Evolutionary conservation across 2,888 invertebrate genomes (phyloP), one percentile per base, ranked within the genome.

Genomic region (Synanthedon andrenaeformis): DNA sequence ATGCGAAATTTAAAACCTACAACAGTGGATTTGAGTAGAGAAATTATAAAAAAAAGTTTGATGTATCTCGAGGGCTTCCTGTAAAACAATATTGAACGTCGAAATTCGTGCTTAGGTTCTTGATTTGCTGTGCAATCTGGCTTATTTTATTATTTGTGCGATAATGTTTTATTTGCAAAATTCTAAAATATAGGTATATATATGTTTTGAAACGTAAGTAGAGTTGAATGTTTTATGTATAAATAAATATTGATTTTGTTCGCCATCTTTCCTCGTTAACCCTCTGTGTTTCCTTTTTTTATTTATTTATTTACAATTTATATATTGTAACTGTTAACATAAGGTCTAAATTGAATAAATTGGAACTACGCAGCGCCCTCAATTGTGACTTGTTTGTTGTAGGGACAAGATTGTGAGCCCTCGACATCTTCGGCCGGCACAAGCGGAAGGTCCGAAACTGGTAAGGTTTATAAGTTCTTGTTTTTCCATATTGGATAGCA

Each of bases 341-440:
- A 35, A 35, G 35, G 10, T 35, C 35, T 10, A 35, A 35, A 35
- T 35, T 35, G 35, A 10, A 35, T 2, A 10, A 35, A 35, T 35
- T 35, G 8, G 28, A 3, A 10, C 5, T 35, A 35, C 45, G 45
- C 10, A 14, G 13, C 13, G 45, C 45, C 14, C 13, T 45, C 3
- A 45, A 3, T 13, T 45, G 11, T 11, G 4, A 49, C 19, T 49
- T 19, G 49, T 51, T 56, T 57, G 56, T 79, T 77, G 57, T 67
- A 82, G 81, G 72, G 70, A 28, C 78, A 79, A 42, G 80, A 81
- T 28, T 62, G 56, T 49, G 77, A 81, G 52, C 76, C 69, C 2
- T 60, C 72, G 5, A 71, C 76, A 1, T 70, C 77, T 11, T 66
- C 74, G 2, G 13, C 54, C 51, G 57, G 63, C 41, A 60, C 61